These are phyloP conservation scores for Sphaeridia pumilis DNA, from an alignment of 2,888 invertebrate species.

Conservation along the genomic window DNA sequence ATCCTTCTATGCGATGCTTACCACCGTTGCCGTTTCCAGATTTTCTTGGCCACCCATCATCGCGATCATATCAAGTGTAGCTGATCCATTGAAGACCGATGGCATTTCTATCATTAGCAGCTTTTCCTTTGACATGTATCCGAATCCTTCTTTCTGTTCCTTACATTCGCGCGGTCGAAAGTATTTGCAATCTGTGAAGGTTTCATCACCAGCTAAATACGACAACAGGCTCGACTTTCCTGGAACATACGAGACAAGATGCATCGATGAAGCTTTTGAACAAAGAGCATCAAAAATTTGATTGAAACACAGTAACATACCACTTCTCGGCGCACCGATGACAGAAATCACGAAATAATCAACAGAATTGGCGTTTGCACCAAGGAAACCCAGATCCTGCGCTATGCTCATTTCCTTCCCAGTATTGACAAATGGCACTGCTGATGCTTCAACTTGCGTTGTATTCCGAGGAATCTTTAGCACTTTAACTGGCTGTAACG, in stretches of 20 bases:
- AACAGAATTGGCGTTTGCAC: constrained; percentile 9
- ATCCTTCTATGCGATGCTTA: too few species aligned
- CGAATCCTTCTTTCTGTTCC: constrained; percentile 22
- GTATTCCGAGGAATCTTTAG: too few species aligned
- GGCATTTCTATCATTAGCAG: constrained; percentile 32
- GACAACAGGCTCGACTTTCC: constrained; percentile 31
- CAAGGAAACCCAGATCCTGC: constrained; percentile 9
- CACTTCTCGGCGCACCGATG: constrained; percentile 25
- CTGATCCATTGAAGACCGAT: constrained; percentile 27
- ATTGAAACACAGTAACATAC: constrained; percentile 3
- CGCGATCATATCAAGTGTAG: constrained; percentile 27
- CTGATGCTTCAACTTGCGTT: too few species aligned
- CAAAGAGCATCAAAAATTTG: not conserved
- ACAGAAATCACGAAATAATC: constrained; percentile 34
- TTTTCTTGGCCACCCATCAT: constrained; percentile 20
- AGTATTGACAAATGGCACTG: constrained; percentile 23
- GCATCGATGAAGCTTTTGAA: constrained; percentile 6
- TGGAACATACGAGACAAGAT: constrained; percentile 11
- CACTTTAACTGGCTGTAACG: too few species aligned
- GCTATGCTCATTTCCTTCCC: constrained; percentile 21
- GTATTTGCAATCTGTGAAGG: constrained; percentile 8
- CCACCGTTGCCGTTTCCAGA: constrained; percentile 26
- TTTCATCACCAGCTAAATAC: constrained; percentile 21
- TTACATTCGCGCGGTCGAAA: not conserved
- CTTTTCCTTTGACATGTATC: constrained; percentile 25